These are phyloP conservation scores for Holacanthella duospinosa DNA, from an alignment of 2,888 invertebrate genomes.

Conservation along the genomic window DNA sequence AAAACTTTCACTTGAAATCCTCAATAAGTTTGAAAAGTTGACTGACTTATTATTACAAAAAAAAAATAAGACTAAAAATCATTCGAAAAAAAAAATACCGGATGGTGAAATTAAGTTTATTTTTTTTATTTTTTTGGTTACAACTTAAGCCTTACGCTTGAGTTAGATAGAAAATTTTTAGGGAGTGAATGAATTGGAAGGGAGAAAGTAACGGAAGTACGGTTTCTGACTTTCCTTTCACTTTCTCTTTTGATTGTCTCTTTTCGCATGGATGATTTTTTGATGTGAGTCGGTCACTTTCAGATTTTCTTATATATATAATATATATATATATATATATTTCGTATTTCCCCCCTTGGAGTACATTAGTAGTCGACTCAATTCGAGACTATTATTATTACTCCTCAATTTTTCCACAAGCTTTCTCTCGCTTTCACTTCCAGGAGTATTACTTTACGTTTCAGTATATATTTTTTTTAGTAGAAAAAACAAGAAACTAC, in stretches of 20 bases:
- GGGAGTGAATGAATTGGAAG: too few species aligned
- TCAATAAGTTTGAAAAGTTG: too few species aligned
- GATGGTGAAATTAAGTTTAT: too few species aligned
- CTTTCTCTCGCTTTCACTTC: neutral
- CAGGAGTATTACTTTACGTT: neutral
- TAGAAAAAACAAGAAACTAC: neutral
- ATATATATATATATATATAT: neutral
- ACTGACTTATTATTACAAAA: too few species aligned
- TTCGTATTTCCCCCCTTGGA: neutral
- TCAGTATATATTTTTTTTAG: neutral
- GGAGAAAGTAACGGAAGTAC: neutral
- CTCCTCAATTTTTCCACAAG: neutral
- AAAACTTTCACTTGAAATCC: neutral
- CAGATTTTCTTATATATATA: too few species aligned
- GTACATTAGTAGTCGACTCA: neutral
- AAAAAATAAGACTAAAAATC: too few species aligned
- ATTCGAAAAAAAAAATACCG: too few species aligned
- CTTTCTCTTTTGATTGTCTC: neutral
- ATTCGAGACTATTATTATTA: neutral
- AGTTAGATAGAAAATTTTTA: too few species aligned
- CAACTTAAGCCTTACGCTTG: too few species aligned
- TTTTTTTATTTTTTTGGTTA: too few species aligned
- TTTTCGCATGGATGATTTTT: neutral
- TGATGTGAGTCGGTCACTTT: neutral
- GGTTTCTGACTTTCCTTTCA: conserved; percentile 1